Evolutionary conservation across 2,797 vertebrate species (phyloP), one percentile per base, ranked within the genome.

Genomic region (Anas bahamensis): DNA sequence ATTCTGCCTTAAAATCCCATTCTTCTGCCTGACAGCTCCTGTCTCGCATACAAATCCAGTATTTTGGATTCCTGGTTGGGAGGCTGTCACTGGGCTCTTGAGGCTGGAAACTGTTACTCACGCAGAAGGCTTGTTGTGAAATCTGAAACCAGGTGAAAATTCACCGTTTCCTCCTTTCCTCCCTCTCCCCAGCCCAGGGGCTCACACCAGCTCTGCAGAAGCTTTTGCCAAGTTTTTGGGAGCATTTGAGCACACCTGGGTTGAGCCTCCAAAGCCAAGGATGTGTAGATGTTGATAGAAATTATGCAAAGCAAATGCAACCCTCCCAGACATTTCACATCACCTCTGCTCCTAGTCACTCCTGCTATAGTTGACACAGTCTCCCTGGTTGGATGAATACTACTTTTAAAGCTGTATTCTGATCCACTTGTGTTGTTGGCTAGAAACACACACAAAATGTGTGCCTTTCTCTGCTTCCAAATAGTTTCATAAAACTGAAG

Each of bases 111-210:
- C 18, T 52, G 41, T 72, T 80, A 48, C 42, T 53, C 55, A 4
- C 0, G 5, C 29, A 21, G 33, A 64, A 79, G 24, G 66, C 89
- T 78, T 52, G 13, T n/a, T 77, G 53, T 82, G 82, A 96, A 95
- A 95, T 60, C 64, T 59, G 84, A 95, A 93, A 94, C 87, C 80
- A 55, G 73, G 64, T 89, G 89, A 88, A 92, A 73, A 63, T 59
- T 91, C 72, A 57, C 46, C 19, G 2, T 11, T 35, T 16, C 73
- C 48, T 86, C 56, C 39, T 72, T 63, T 13, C 17, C 17, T 8
- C 21, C 41, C 46, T 80, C 61, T 78, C 63, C 61, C 66, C 39
- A 65, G 33, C 29, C 56, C 65, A 39, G 21, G 29, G 86, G 31
- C 21, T 46, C 35, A 35, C 4, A 4, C 13, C 64, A 87, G 79